phyloP scores from a whole-genome alignment of 2,797 vertebrate species.

The Silurus lanzhouensis region DNA sequence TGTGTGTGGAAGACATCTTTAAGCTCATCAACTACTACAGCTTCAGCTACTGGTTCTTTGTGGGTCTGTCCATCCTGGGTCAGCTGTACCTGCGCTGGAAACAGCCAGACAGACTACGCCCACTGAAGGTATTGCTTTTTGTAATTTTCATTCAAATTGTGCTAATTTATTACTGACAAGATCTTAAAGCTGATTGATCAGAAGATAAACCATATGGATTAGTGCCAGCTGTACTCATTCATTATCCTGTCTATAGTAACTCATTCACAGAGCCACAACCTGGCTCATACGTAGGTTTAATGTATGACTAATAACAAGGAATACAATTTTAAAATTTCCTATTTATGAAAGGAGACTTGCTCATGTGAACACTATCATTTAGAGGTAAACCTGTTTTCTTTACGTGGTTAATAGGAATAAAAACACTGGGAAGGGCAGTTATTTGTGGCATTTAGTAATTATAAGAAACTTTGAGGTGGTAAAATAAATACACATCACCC shows the following conservation, averaged over 20 bases:
- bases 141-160: not conserved
- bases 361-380: not conserved
- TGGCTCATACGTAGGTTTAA: not conserved
- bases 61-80: conserved; percentile 88
- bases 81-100: conserved; percentile 92
- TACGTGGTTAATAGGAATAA: not conserved
- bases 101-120: conserved; percentile 80
- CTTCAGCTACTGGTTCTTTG: conserved; percentile 96
- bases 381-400: not conserved
- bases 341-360: not conserved
- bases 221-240: not conserved
- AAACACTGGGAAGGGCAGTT: not conserved
- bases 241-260: not conserved
- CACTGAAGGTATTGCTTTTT: conserved; percentile 79
- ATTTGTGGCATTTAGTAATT: no score
- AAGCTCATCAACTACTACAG: conserved; percentile 94
- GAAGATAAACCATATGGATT: not conserved
- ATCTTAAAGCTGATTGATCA: not conserved
- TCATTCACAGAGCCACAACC: not conserved
- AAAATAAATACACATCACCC: not conserved
- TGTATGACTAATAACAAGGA: not conserved
- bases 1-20: conserved; percentile 92
- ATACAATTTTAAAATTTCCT: not conserved
- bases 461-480: not conserved
- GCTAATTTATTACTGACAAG: not conserved